Conservation (phyloP, 2,888 invertebrate species). For the Amphipoea lucens region DNA sequence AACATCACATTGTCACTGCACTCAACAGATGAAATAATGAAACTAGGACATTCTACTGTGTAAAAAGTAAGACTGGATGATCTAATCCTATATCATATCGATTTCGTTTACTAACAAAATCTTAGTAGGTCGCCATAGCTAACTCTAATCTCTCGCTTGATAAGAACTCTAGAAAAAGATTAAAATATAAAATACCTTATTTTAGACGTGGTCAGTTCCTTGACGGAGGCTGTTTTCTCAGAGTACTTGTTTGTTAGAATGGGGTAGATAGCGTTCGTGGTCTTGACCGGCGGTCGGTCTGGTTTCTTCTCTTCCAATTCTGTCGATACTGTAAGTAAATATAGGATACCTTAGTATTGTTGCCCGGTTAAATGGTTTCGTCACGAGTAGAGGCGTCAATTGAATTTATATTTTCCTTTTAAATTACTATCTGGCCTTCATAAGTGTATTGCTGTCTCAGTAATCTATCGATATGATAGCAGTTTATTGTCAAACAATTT, state of each 20-base stretch:
- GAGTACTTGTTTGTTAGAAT: constrained; percentile 85
- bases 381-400: neutral
- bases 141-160: constrained; percentile 33
- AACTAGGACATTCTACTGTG: neutral
- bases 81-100: neutral
- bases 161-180: constrained; percentile 18
- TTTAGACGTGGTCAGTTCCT: constrained; percentile 87
- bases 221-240: constrained; percentile 86
- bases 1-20: constrained; percentile 1
- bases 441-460: constrained; percentile 12
- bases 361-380: neutral
- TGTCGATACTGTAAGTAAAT: constrained; percentile 76
- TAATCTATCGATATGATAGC: constrained; percentile 16
- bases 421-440: constrained; percentile 28
- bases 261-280: constrained; percentile 81
- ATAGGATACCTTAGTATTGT: constrained; percentile 1
- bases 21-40: neutral
- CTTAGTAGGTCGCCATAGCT: constrained; percentile 41
- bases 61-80: neutral
- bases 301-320: constrained; percentile 87
- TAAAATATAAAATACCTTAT: constrained; percentile 78
- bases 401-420: constrained; percentile 19
- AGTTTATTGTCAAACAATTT: neutral
- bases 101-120: constrained; percentile 40
- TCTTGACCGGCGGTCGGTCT: constrained; percentile 84